Base-by-base conservation (phyloP, 1,140 invertebrate genomes). In the Bombus turneri region DNA sequence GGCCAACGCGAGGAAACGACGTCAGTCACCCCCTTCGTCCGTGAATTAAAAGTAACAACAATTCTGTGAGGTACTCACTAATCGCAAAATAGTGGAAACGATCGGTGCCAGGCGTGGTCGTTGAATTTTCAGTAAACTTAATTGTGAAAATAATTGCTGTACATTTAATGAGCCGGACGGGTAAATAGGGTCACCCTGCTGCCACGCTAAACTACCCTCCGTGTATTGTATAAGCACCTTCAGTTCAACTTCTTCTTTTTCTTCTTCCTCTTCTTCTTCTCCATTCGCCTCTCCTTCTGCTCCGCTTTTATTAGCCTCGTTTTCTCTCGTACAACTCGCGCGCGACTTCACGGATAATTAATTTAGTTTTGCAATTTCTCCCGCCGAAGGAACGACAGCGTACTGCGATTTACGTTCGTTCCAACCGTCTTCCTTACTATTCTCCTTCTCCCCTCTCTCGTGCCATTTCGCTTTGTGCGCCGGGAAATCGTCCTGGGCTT, bases 331-430 rank as follows among this genome's bases (percentile, higher is more conserved):
- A 80, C 87, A 87, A 80, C 88, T 78, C 87, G 81, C 86, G 81
- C 89, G 81, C 91, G 88, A 87, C 91, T 92, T 93, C 87, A 90
- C 91, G 91, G 90, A 86, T 93, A 93, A 94, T 94, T 94, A 93
- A 94, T 92, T 93, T 92, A 92, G 88, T 93, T 93, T 93, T 89
- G 90, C 91, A 93, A 93, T 93, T 93, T 91, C 88, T 89, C 83
- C 86, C 91, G 86, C 86, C 90, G 90, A 91, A 92, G 87, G 76
- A 89, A 92, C 85, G 90, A 86, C 84, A 66, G 81, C 90, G 89
- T 79, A 78, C 73, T 71, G 77, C 75, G 68, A 90, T 88, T 90
- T 90, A 90, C 83, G 83, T 79, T 68, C 69, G 43, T 74, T 74
- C 74, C 59, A 5, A 18, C 68, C 15, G 25, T 37, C 39, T 37